Conservation (phyloP, 2,113 vertebrate species). For the Pelecanoides urinatrix region DNA sequence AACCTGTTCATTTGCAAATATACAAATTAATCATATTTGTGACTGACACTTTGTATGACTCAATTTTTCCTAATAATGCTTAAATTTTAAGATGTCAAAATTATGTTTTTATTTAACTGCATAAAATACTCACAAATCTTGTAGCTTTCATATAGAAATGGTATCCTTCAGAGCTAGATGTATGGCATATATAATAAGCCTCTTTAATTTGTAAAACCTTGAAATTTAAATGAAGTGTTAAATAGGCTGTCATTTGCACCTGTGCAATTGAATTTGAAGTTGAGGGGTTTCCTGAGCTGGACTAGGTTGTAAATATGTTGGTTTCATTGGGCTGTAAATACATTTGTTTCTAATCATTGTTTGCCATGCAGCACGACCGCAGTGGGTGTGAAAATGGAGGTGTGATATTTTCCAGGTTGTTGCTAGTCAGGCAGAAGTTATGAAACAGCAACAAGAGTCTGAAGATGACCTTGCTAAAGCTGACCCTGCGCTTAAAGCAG, state of each 20-base stretch:
- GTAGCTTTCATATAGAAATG: background rate
- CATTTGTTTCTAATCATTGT: background rate
- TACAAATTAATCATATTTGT: background rate
- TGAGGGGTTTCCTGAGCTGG: background rate
- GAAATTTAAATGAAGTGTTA: constrained; percentile 12
- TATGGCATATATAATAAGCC: background rate
- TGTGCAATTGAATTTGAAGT: background rate
- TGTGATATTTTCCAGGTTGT: constrained; percentile 61
- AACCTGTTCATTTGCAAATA: constrained; percentile 63
- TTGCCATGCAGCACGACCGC: background rate
- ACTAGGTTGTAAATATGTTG: background rate
- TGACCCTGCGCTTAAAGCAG: constrained; percentile 67
- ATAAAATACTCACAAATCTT: background rate
- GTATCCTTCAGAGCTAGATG: background rate
- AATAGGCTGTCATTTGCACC: constrained; percentile 3
- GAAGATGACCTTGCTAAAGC: constrained; percentile 76
- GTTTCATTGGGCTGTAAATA: background rate
- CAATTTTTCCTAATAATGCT: background rate
- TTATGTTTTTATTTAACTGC: background rate
- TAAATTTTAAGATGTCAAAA: background rate
- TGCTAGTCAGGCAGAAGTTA: constrained; percentile 75
- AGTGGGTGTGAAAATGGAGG: background rate
- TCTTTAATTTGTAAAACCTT: constrained; percentile 35
- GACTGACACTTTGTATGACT: background rate
- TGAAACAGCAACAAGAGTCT: constrained; percentile 74